Evolutionary conservation across 2,797 vertebrate genomes (phyloP).

Genomic region (Sebastes iracundus): DNA sequence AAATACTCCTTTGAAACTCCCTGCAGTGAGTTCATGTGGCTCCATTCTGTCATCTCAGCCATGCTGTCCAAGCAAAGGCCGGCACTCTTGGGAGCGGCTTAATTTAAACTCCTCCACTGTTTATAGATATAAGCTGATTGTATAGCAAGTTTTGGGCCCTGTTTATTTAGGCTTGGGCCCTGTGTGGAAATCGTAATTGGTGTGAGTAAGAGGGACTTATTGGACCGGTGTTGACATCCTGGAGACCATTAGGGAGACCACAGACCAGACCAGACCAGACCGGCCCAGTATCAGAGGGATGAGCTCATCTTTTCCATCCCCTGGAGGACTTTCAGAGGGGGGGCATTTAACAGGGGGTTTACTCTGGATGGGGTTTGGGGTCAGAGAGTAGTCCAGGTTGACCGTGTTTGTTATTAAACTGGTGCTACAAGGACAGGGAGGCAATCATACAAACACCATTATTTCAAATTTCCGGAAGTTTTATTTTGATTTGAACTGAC

Average conservation of each 20-base stretch:
- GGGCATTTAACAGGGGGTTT: slow-evolving; percentile 1
- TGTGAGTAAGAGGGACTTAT: slow-evolving; percentile 69
- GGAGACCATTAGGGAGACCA: slow-evolving; percentile 66
- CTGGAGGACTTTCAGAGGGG: slow-evolving; percentile 10
- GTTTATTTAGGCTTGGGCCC: slow-evolving; percentile 73
- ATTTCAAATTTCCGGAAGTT: not conserved
- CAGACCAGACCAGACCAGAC: slow-evolving; percentile 49
- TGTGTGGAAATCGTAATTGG: slow-evolving; percentile 71
- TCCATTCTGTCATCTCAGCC: slow-evolving; percentile 72
- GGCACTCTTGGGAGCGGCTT: slow-evolving; percentile 54
- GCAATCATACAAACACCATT: not conserved
- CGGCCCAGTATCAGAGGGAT: slow-evolving; percentile 41
- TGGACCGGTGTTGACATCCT: slow-evolving; percentile 65
- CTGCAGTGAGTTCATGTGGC: slow-evolving; percentile 60
- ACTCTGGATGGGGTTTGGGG: slow-evolving; percentile 29
- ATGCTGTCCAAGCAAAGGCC: slow-evolving; percentile 49
- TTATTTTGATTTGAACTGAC: not conserved
- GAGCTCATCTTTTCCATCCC: slow-evolving; percentile 71
- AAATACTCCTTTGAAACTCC: slow-evolving; percentile 52
- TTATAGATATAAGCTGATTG: slow-evolving; percentile 76
- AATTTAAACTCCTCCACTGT: slow-evolving; percentile 68
- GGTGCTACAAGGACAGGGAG: not conserved
- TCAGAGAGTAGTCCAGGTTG: slow-evolving; percentile 22
- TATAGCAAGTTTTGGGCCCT: slow-evolving; percentile 62
- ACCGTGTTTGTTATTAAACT: slow-evolving; percentile 7